Evolutionary conservation across 2,113 vertebrate species (phyloP).

Genomic region (Oceanodroma tethys): DNA sequence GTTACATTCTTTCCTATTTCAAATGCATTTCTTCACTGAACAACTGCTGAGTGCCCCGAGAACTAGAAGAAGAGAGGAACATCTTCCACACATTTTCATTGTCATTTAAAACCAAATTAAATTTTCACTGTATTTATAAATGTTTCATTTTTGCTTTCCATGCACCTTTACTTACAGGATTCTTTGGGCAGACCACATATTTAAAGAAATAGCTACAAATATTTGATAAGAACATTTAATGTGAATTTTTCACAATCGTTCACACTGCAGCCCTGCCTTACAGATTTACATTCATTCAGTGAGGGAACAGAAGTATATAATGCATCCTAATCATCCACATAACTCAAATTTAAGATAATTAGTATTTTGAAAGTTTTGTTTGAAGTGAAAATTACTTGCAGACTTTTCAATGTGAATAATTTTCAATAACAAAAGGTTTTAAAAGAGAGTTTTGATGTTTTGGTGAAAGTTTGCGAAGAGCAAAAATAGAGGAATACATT

Average conservation of each 20-base stretch:
- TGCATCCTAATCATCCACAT: background rate
- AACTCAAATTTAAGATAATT: background rate
- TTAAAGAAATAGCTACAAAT: background rate
- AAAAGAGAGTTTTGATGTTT: background rate
- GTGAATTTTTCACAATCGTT: background rate
- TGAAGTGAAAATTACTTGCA: conserved; percentile 3
- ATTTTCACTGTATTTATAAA: background rate
- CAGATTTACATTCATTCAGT: background rate
- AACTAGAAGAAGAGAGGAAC: background rate
- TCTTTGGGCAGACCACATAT: background rate
- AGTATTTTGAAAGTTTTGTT: conserved; percentile 4
- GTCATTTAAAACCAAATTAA: background rate
- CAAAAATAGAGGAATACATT: background rate
- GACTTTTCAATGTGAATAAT: background rate
- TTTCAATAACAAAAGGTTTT: background rate
- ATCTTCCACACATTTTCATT: background rate
- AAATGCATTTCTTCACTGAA: background rate
- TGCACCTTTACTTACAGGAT: background rate
- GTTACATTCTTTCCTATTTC: background rate
- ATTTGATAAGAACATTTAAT: background rate
- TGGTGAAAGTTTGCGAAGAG: background rate
- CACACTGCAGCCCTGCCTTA: background rate
- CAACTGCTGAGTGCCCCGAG: background rate
- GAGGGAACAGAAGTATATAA: background rate
- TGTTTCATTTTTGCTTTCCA: background rate